Percentiles rank a stretch among this genome's conserved stretches.
These are phyloP conservation scores for Therioaphis trifolii DNA, from an alignment of 2,888 invertebrate genomes.

Conservation along the genomic window DNA sequence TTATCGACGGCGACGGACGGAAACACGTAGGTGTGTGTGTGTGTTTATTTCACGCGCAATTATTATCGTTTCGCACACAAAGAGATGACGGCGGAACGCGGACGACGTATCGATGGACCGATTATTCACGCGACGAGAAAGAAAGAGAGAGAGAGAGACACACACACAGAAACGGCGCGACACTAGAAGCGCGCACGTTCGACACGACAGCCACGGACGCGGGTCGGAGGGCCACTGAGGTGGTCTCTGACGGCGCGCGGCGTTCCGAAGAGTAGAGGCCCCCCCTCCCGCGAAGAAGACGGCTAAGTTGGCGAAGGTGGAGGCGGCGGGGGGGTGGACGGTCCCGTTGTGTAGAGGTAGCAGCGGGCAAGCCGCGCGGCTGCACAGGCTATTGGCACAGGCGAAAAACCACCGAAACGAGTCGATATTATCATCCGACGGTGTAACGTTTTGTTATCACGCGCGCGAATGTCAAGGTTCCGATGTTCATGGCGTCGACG, in stretches of 20 bases:
- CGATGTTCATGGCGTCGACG: too few relatives aligned
- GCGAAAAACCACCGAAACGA: constrained; percentile 2
- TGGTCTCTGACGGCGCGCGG: neutral
- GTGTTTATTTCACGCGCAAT: neutral
- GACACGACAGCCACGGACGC: neutral
- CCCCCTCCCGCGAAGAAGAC: too few relatives aligned
- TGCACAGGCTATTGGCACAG: too few relatives aligned
- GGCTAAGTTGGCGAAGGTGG: too few relatives aligned
- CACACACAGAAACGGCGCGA: too few relatives aligned
- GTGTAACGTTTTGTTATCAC: constrained; percentile 34
- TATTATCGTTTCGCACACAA: neutral
- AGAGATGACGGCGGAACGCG: neutral
- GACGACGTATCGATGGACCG: neutral
- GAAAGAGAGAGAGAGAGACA: too few relatives aligned
- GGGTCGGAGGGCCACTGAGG: constrained; percentile 2
- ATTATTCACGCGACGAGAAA: neutral
- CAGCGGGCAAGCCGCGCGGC: neutral
- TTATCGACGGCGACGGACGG: neutral
- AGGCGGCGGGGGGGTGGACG: neutral
- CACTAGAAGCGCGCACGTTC: too few relatives aligned
- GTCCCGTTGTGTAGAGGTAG: neutral
- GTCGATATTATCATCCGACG: too few relatives aligned
- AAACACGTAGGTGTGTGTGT: neutral
- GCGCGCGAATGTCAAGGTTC: neutral
- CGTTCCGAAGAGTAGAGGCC: neutral